Evolutionary conservation across 1,140 invertebrate genomes (phyloP), one percentile per base, ranked within the genome.

Genomic region (Drosophila kohkoa): DNA sequence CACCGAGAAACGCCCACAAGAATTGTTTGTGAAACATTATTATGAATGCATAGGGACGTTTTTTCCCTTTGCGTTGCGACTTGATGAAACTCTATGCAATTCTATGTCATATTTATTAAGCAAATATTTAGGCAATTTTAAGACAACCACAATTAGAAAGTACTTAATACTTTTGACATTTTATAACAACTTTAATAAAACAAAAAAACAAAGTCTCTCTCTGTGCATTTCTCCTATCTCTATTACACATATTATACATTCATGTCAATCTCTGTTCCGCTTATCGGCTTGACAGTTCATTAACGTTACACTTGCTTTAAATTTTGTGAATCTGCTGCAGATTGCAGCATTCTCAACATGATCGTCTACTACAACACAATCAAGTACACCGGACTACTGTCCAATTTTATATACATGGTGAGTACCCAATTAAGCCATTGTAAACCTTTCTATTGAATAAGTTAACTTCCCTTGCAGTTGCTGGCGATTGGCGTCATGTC

Each of bases 21-120:
- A 90, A 90, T 89, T 89, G 85, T 89, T 89, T 85, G 43, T 68
- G 65, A 75, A 78, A 82, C 77, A 76, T 72, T 67, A 54, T 69
- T 54, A 25, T 25, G 66, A 79, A 58, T 82, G 74, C 59, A 57
- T 28, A 35, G 67, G 65, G 57, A 63, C 20, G 43, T 41, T 75
- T 69, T 75, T 68, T 54, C 74, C 67, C 66, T 28, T 10, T 30
- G 75, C 75, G 81, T 79, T 81, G 81, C 77, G 77, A 85, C 79
- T 77, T 76, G 16, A 83, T 75, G 55, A 71, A 65, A 82, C 62
- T 73, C 55, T 78, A 46, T 68, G 58, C 74, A 78, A 83, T 70
- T 81, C 85, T 89, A 89, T 78, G 85, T 88, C 85, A 88, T 88
- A 88, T 70, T 73, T 66, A 78, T 89, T 89, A 88, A 69, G 81